Percentiles rank a stretch among this genome's conserved stretches.
These are phyloP conservation scores for Watsonalla cultraria DNA, from an alignment of 2,888 invertebrate species.

Conservation along the genomic window DNA sequence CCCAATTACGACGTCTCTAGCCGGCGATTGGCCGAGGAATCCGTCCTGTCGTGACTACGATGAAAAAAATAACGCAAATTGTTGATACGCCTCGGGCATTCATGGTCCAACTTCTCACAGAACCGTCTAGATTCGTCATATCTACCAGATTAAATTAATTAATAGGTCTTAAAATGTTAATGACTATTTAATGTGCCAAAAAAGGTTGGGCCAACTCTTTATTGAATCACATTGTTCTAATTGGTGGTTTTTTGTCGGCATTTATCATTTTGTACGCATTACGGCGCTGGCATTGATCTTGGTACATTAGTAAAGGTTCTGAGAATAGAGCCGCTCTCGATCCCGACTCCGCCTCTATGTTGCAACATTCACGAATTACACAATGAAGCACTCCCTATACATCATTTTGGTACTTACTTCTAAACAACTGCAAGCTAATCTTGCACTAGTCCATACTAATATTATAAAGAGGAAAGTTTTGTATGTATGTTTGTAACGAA, in stretches of 20 bases:
- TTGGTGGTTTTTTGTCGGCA: conserved; percentile 48
- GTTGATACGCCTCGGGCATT: conserved; percentile 77
- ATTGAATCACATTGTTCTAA: conserved; percentile 53
- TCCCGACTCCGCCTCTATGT: conserved; percentile 9
- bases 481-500: too few relatives aligned
- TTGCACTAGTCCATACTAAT: too few relatives aligned
- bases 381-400: background rate
- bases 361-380: background rate
- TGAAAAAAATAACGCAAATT: conserved; percentile 77
- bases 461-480: too few relatives aligned
- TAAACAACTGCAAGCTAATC: too few relatives aligned
- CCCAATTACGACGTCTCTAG: conserved; percentile 75
- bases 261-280: conserved; percentile 41
- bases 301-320: conserved; percentile 46
- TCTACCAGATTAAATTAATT: conserved; percentile 54
- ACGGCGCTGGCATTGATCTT: conserved; percentile 46
- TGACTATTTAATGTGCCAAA: conserved; percentile 51
- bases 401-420: background rate
- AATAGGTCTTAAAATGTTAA: conserved; percentile 48
- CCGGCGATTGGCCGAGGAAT: conserved; percentile 71
- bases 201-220: conserved; percentile 34
- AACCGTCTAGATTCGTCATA: conserved; percentile 73
- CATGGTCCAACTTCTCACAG: conserved; percentile 66
- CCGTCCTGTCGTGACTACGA: conserved; percentile 75
- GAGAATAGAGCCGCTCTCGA: conserved; percentile 19